Base-by-base conservation (phyloP, 2,113 vertebrate genomes). In the Pimephales promelas region DNA sequence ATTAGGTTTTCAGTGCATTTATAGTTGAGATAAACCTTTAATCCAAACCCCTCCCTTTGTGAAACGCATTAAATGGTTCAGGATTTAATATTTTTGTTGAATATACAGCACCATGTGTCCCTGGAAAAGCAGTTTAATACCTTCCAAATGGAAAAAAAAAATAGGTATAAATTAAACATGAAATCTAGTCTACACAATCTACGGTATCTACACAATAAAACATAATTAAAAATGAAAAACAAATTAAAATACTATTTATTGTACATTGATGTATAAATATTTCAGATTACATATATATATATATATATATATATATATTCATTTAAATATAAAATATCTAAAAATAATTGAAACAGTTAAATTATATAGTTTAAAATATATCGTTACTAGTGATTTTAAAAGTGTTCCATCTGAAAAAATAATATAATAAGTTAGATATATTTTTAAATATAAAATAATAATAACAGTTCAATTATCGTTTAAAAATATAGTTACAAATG, bases 11-110 rank as follows among this genome's bases (percentile, higher is more conserved):
- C n/a, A 9, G 71, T 26, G 18, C 16, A 6, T 75, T 54, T 54
- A 6, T 75, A 11, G 47, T 34, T 16, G 10, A 45, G 72, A 74
- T 76, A 56, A 76, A 75, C 49, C 49, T 75, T 75, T 56, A 76
- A 76, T 76, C 74, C 74, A 36, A 40, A n/a, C 52, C 74, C 28
- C 52, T 22, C 47, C 52, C 52, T 40, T 31, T 76, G 10, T n/a
- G 57, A 24, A 45, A 71, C 5, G 0, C 40, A 36, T 13, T 26
- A 31, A 13, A 56, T 22, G 49, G 34, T 34, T 57, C 1, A 36
- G 31, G 52, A 24, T 57, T 57, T 36, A 14, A 52, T 34, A 34
- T 76, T 40, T 57, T 24, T 24, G 36, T 22, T 40, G 20, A 54
- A 75, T 56, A 34, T 75, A 75, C 73, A 34, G 16, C 47, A 14